These are phyloP conservation scores for Campoplex capitator DNA, from an alignment of 2,888 invertebrate species.

Conservation along the genomic window DNA sequence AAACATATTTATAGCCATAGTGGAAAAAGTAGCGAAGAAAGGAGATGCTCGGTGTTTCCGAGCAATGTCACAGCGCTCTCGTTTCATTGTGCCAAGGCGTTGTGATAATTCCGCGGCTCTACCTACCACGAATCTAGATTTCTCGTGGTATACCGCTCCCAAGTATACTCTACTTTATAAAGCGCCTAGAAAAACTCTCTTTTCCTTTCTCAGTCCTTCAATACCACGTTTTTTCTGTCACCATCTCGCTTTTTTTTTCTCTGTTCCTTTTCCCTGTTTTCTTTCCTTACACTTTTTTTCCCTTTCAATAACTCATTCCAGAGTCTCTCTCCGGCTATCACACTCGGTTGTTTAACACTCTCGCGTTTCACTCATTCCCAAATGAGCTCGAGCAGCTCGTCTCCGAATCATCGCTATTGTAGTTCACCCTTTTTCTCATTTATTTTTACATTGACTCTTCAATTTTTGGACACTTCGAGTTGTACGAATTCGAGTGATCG, in stretches of 20 bases:
- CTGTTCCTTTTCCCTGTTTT: background rate
- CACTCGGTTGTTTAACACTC: conserved; percentile 47
- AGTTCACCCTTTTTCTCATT: background rate
- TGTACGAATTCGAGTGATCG: too few species aligned
- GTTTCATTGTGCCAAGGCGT: conserved; percentile 62
- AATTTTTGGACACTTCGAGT: background rate
- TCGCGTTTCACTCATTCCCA: conserved; percentile 9
- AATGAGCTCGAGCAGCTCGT: background rate
- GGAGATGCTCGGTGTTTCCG: conserved; percentile 61
- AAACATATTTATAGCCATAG: conserved; percentile 28
- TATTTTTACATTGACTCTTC: background rate
- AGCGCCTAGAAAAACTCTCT: conserved; percentile 33
- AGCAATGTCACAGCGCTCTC: conserved; percentile 66
- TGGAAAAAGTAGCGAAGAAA: background rate
- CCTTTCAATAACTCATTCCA: conserved; percentile 46
- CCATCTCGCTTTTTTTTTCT: background rate
- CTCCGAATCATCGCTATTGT: background rate
- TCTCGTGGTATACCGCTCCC: conserved; percentile 30
- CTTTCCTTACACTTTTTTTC: conserved; percentile 44
- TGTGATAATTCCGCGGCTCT: conserved; percentile 46
- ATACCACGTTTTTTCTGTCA: background rate
- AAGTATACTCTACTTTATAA: conserved; percentile 59
- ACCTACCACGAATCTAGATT: conserved; percentile 52
- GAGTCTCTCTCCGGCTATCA: conserved; percentile 34
- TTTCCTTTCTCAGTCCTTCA: background rate